These are phyloP conservation scores for Blastobasis lacticolella DNA, from an alignment of 2,888 invertebrate species.

Conservation along the genomic window DNA sequence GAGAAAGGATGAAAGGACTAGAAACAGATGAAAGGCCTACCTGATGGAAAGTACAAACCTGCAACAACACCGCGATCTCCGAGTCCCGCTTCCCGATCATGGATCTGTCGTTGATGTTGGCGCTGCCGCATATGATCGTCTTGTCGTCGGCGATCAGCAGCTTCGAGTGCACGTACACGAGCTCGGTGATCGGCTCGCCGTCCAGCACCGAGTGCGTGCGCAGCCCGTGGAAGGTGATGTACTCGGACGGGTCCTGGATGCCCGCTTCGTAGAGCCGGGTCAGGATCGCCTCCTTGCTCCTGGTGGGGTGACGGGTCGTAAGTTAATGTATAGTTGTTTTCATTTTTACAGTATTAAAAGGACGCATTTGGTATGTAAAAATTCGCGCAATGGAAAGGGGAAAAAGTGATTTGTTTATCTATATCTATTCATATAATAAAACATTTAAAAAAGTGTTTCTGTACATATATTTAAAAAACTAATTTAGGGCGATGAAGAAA, in stretches of 20 bases:
- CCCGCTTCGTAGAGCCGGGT: slow-evolving; percentile 85
- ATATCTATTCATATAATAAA: too few relatives aligned
- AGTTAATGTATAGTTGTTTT: too few relatives aligned
- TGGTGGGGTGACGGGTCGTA: slow-evolving; percentile 31
- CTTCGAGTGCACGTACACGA: slow-evolving; percentile 98
- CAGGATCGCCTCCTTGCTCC: slow-evolving; percentile 89
- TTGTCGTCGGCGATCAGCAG: slow-evolving; percentile 95
- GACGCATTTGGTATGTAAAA: too few relatives aligned
- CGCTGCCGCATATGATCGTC: slow-evolving; percentile 94
- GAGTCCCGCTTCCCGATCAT: slow-evolving; percentile 96
- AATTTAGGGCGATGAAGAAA: too few relatives aligned
- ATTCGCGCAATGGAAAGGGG: too few relatives aligned
- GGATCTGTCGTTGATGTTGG: slow-evolving; percentile 98
- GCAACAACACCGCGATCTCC: slow-evolving; percentile 91
- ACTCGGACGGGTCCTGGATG: slow-evolving; percentile 85
- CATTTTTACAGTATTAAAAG: too few relatives aligned
- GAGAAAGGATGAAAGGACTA: too few relatives aligned
- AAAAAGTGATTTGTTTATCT: too few relatives aligned
- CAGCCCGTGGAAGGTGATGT: slow-evolving; percentile 93
- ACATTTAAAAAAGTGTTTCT: too few relatives aligned
- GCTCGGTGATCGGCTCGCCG: slow-evolving; percentile 89
- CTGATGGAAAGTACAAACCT: too few relatives aligned
- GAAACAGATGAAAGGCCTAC: too few relatives aligned
- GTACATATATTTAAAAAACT: too few relatives aligned
- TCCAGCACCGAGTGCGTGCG: slow-evolving; percentile 86